Percentiles rank a stretch among this genome's conserved stretches.
Conservation (phyloP, 2,797 vertebrate genomes). For the Catostomus latipinnis region DNA sequence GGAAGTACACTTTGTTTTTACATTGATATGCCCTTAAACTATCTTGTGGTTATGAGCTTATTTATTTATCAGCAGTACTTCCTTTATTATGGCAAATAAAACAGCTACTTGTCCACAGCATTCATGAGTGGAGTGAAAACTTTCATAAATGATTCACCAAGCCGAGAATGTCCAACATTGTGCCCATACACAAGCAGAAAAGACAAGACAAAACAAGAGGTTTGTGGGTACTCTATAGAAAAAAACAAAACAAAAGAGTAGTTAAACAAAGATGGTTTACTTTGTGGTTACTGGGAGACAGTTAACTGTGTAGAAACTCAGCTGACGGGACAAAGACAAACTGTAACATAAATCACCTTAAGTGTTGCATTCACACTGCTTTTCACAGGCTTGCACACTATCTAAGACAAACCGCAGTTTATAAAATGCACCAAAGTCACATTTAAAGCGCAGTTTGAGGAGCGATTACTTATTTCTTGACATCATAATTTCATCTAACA, state of each 20-base stretch:
- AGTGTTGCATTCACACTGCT: constrained; percentile 46
- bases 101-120: not conserved
- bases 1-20: constrained; percentile 35
- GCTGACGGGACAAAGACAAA: constrained; percentile 50
- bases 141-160: constrained; percentile 31
- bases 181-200: constrained; percentile 22
- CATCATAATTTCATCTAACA: constrained; percentile 50
- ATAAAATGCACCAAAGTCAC: constrained; percentile 42
- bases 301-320: constrained; percentile 60
- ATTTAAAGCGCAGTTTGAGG: constrained; percentile 40
- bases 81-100: not conserved
- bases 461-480: constrained; percentile 35
- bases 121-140: not conserved
- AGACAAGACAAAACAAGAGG: constrained; percentile 46
- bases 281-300: constrained; percentile 57
- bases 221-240: constrained; percentile 1
- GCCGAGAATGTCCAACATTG: constrained; percentile 1
- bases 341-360: constrained; percentile 57
- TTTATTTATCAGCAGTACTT: constrained; percentile 5
- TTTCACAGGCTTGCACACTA: constrained; percentile 46
- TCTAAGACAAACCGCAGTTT: constrained; percentile 52
- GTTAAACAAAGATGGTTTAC: constrained; percentile 43
- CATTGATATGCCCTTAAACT: constrained; percentile 24
- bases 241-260: constrained; percentile 44
- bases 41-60: constrained; percentile 11